These are phyloP conservation scores for Pararge aegeria DNA, from an alignment of 1,140 invertebrate species.

Conservation along the genomic window DNA sequence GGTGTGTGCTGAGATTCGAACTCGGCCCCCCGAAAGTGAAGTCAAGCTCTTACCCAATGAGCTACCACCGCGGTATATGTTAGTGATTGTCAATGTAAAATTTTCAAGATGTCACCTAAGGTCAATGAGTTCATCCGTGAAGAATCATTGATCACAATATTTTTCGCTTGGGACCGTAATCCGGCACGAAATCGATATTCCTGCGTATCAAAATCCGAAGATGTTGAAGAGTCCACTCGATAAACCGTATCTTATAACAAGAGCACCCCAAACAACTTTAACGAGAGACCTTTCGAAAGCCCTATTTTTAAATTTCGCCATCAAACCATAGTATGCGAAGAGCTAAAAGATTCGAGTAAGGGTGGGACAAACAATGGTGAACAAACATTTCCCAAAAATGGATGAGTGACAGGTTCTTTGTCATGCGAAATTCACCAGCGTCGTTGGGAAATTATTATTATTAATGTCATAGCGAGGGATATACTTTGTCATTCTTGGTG, in stretches of 20 bases:
- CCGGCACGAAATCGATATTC: background rate
- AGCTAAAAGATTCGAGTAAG: slow-evolving; percentile 44
- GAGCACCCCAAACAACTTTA: slow-evolving; percentile 7
- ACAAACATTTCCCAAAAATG: slow-evolving; percentile 53
- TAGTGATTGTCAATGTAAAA: too few relatives aligned
- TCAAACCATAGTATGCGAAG: slow-evolving; percentile 26
- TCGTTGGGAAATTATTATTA: slow-evolving; percentile 46
- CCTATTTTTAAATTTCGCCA: slow-evolving; percentile 29
- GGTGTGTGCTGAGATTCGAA: too few relatives aligned
- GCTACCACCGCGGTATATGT: too few relatives aligned
- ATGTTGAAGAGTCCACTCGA: slow-evolving; percentile 2
- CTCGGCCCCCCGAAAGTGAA: too few relatives aligned
- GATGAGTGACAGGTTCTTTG: slow-evolving; percentile 61
- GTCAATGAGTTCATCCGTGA: too few relatives aligned
- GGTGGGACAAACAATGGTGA: slow-evolving; percentile 47
- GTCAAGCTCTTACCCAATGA: too few relatives aligned
- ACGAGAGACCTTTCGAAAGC: slow-evolving; percentile 9
- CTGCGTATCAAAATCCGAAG: background rate
- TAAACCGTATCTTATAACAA: slow-evolving; percentile 10
- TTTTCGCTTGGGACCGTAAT: background rate
- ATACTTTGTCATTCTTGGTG: slow-evolving; percentile 39
- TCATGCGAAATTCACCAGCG: slow-evolving; percentile 53
- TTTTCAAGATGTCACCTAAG: too few relatives aligned
- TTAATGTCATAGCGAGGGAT: slow-evolving; percentile 42
- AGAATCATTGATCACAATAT: background rate